phyloP scores from a whole-genome alignment of 2,888 invertebrate genomes.

The Patella ulyssiponensis region DNA sequence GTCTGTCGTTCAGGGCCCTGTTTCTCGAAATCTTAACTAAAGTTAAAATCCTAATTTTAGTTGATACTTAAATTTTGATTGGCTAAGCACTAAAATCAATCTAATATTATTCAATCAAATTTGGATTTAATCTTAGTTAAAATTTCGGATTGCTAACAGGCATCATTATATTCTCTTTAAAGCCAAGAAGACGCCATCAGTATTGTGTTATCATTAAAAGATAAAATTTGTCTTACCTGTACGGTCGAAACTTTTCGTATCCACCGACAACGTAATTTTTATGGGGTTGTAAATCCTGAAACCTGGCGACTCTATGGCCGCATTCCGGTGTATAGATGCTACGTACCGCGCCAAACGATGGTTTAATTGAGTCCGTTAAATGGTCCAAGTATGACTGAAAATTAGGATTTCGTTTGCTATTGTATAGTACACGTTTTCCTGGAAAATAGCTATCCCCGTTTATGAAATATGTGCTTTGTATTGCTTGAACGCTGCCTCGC shows the following conservation, averaged over 20 bases:
- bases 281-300: not conserved
- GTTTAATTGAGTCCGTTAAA: not conserved
- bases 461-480: not conserved
- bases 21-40: too few relatives aligned
- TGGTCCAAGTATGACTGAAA: conserved; percentile 1
- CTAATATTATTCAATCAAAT: too few relatives aligned
- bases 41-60: too few relatives aligned
- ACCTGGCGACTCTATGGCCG: not conserved
- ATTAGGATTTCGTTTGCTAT: not conserved
- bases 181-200: too few relatives aligned
- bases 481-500: conserved; percentile 4
- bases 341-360: not conserved
- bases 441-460: not conserved
- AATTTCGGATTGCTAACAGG: too few relatives aligned
- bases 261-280: not conserved
- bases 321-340: not conserved
- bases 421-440: not conserved
- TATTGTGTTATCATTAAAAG: not conserved
- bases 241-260: not conserved
- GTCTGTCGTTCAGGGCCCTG: too few relatives aligned
- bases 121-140: too few relatives aligned
- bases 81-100: too few relatives aligned
- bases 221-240: not conserved
- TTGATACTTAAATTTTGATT: too few relatives aligned
- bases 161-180: too few relatives aligned